Evolutionary conservation across 1,140 invertebrate species (phyloP).

Genomic region (Penaeus vannamei): DNA sequence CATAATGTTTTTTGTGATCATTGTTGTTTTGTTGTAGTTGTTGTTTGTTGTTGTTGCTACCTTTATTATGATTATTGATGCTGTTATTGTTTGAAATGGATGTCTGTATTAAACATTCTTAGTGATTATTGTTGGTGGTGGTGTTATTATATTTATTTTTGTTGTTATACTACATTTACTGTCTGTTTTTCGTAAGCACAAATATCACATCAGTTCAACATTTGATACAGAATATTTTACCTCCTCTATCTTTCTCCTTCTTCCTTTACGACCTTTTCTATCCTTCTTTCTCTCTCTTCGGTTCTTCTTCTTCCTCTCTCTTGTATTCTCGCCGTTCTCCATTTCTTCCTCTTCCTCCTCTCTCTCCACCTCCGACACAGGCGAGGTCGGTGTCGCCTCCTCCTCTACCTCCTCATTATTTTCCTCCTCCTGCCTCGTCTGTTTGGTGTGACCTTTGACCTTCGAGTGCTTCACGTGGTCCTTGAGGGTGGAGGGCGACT

Average conservation of each 20-base stretch:
- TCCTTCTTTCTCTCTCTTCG: constrained; percentile 5
- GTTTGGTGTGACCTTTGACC: constrained; percentile 32
- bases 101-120: no score
- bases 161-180: no score
- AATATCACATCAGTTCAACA: no score
- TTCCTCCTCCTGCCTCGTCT: constrained; percentile 26
- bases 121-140: no score
- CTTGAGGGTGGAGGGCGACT: constrained; percentile 37
- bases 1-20: no score
- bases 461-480: constrained; percentile 25
- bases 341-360: constrained; percentile 4
- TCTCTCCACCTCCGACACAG: not conserved
- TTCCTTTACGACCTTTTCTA: constrained; percentile 33
- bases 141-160: no score
- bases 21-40: no score
- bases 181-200: no score
- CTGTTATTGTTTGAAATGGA: no score
- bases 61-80: no score
- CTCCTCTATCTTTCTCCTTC: constrained; percentile 42
- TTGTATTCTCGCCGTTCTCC: constrained; percentile 3
- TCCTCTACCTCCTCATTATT: not conserved
- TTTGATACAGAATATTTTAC: no score
- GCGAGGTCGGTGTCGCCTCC: not conserved
- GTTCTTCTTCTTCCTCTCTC: constrained; percentile 19
- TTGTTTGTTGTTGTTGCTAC: no score